Evolutionary conservation across 2,888 invertebrate species (phyloP).

Genomic region (Tenthredo notha): DNA sequence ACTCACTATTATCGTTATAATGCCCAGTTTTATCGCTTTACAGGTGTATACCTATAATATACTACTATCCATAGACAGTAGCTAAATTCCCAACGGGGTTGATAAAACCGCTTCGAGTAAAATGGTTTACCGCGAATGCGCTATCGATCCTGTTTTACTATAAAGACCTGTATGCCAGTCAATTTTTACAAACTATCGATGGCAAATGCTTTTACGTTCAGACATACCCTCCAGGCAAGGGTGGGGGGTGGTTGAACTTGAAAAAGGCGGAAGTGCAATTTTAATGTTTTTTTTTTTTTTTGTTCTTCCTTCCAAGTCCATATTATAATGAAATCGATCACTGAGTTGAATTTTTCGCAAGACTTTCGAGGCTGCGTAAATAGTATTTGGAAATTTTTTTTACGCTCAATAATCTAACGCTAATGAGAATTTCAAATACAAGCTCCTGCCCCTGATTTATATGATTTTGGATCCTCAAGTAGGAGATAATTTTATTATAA

Average conservation of each 20-base stretch:
- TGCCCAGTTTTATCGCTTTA: not conserved
- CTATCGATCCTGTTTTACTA: not conserved
- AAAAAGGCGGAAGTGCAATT: not conserved
- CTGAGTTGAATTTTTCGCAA: no score
- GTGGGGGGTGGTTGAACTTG: not conserved
- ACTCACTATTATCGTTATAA: not conserved
- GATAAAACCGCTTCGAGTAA: constrained; percentile 2
- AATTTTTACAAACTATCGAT: constrained; percentile 7
- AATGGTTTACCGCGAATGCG: constrained; percentile 15
- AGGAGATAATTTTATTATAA: no score
- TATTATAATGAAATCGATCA: no score
- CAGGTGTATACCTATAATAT: not conserved
- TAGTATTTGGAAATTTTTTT: no score
- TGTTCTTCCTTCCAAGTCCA: no score
- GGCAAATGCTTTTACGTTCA: not conserved
- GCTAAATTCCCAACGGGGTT: constrained; percentile 19
- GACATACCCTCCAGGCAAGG: not conserved
- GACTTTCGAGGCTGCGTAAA: no score
- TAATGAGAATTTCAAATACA: no score
- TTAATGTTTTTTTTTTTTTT: no score
- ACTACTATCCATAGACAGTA: no score
- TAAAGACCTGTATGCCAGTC: not conserved
- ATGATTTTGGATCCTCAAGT: no score
- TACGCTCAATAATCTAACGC: no score
- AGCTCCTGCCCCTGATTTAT: no score